Percentiles rank a stretch among this genome's conserved stretches.
phyloP scores from a whole-genome alignment of 2,888 invertebrate species.

The Drosophila fungiperda region DNA sequence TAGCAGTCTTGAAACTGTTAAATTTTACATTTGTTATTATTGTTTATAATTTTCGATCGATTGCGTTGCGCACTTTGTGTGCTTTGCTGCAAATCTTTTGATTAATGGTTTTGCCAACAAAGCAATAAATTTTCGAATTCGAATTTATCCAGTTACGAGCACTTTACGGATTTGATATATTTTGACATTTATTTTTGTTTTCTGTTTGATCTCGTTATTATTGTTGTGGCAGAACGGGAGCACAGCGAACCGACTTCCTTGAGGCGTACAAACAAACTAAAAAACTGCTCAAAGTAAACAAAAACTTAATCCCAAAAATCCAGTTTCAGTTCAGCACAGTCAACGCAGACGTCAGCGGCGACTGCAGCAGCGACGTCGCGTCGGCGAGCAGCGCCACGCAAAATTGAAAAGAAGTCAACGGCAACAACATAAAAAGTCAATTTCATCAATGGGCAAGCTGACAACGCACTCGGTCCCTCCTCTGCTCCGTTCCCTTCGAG shows the following conservation, averaged over 20 bases:
- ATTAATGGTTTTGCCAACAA: slow-evolving; percentile 68
- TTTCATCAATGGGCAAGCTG: slow-evolving; percentile 82
- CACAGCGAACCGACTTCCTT: slow-evolving; percentile 80
- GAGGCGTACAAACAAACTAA: slow-evolving; percentile 82
- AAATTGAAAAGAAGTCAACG: slow-evolving; percentile 69
- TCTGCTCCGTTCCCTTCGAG: slow-evolving; percentile 36
- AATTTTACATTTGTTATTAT: slow-evolving; percentile 55
- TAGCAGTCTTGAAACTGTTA: slow-evolving; percentile 38
- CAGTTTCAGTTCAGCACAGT: slow-evolving; percentile 63
- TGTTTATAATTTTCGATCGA: slow-evolving; percentile 47
- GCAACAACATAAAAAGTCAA: slow-evolving; percentile 81
- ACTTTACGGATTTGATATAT: slow-evolving; percentile 55
- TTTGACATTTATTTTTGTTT: slow-evolving; percentile 22
- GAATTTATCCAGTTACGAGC: slow-evolving; percentile 71
- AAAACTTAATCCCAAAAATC: slow-evolving; percentile 83
- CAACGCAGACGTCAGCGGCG: slow-evolving; percentile 22
- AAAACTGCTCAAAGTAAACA: slow-evolving; percentile 83
- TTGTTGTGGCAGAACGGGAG: slow-evolving; percentile 50
- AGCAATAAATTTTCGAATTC: slow-evolving; percentile 58
- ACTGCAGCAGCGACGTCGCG: slow-evolving; percentile 18
- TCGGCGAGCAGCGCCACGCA: slow-evolving; percentile 51
- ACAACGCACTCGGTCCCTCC: slow-evolving; percentile 21
- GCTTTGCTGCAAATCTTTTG: slow-evolving; percentile 57
- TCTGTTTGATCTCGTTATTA: slow-evolving; percentile 16
- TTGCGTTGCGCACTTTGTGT: slow-evolving; percentile 45